phyloP scores from a whole-genome alignment of 2,888 invertebrate species.

The Sturmia bella region DNA sequence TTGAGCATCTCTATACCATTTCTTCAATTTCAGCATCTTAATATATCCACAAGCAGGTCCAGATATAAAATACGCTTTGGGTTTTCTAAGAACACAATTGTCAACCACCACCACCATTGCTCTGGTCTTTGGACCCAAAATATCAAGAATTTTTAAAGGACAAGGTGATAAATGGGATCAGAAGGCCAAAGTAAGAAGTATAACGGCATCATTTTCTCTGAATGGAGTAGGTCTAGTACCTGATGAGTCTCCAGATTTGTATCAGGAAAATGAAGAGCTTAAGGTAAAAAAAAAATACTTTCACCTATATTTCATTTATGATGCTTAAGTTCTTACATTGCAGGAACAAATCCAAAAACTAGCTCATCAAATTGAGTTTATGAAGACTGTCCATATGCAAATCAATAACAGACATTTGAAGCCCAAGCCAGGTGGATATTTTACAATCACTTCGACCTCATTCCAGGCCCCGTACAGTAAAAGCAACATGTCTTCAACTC shows the following conservation, averaged over 20 bases:
- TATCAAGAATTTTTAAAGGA: conserved; percentile 90
- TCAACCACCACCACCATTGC: conserved; percentile 89
- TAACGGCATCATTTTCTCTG: conserved; percentile 92
- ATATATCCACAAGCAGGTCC: conserved; percentile 94
- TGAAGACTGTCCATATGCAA: conserved; percentile 97
- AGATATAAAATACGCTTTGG: conserved; percentile 94
- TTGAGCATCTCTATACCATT: not conserved
- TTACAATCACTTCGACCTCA: conserved; percentile 85
- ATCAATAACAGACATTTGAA: conserved; percentile 94
- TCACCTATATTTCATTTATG: not conserved
- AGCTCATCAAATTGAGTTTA: conserved; percentile 95
- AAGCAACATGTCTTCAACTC: conserved; percentile 79
- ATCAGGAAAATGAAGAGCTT: conserved; percentile 94
- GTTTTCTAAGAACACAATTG: conserved; percentile 94
- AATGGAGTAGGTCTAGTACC: conserved; percentile 93
- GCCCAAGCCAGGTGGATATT: conserved; percentile 91
- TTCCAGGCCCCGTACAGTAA: conserved; percentile 81
- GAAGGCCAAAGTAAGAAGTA: conserved; percentile 90
- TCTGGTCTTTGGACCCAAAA: conserved; percentile 83
- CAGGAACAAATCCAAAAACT: conserved; percentile 95
- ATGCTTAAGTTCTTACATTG: not conserved
- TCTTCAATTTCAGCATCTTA: conserved; percentile 85
- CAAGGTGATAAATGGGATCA: conserved; percentile 96
- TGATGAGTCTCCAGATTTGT: conserved; percentile 92
- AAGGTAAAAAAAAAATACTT: conserved; percentile 84